These are phyloP conservation scores for Actinopyga echinites DNA, from an alignment of 53 echinoderm and acorn worm genomes.

Conservation along the genomic window DNA sequence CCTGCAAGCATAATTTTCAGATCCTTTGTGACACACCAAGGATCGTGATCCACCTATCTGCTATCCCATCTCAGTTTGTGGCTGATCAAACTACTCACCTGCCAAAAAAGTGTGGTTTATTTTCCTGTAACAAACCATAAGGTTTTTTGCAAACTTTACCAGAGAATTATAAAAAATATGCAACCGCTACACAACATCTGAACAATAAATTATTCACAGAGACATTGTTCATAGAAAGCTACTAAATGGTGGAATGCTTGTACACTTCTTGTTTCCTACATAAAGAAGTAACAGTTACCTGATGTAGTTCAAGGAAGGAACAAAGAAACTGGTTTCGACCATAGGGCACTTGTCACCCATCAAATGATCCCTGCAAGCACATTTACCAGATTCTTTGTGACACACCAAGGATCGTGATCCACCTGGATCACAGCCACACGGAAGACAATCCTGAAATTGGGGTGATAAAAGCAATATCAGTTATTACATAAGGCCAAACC, in stretches of 20 bases:
- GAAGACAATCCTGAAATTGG: constrained; percentile 63
- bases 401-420: constrained; percentile 73
- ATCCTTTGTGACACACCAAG: constrained; percentile 77
- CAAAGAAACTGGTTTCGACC: constrained; percentile 25
- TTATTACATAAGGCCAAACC: neutral
- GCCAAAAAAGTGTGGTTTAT: too few relatives aligned
- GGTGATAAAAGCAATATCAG: neutral
- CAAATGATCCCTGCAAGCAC: constrained; percentile 69
- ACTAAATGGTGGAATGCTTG: too few relatives aligned
- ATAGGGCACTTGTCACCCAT: constrained; percentile 58
- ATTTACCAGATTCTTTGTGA: constrained; percentile 83
- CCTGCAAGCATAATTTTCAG: constrained; percentile 79
- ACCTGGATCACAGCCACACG: constrained; percentile 87
- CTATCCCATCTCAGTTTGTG: too few relatives aligned
- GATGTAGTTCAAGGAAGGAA: constrained; percentile 61
- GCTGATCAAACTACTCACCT: too few relatives aligned
- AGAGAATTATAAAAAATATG: too few relatives aligned
- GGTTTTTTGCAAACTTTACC: too few relatives aligned
- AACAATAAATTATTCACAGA: too few relatives aligned
- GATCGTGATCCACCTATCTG: constrained; percentile 78
- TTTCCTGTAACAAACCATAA: too few relatives aligned
- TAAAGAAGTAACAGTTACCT: constrained; percentile 47
- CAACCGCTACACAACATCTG: too few relatives aligned
- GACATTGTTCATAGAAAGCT: too few relatives aligned
- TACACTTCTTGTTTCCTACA: too few relatives aligned